Evolutionary conservation across 2,113 vertebrate genomes (phyloP), one percentile per base, ranked within the genome.

Genomic region (Nyctibius bracteatus): DNA sequence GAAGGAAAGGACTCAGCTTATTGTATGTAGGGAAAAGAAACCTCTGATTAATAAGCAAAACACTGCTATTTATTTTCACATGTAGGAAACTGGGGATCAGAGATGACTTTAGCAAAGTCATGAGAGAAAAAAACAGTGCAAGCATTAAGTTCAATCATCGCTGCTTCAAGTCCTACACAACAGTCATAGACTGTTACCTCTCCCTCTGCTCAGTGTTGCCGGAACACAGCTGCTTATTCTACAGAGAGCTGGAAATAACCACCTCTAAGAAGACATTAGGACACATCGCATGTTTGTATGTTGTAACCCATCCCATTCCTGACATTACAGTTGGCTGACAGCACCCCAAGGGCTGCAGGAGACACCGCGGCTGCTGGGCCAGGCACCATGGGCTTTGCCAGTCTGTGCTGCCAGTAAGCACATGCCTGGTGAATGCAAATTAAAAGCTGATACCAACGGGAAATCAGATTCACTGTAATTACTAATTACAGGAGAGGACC

Each of bases 201-300:
- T 30, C 16, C 52, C 16, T 14, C 18, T 55, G 54, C 30, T 63
- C 31, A 17, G 23, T 5, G 9, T 2, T 59, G 20, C 23, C 55
- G n/a, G 21, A 22, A 59, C 1, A 2, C 46, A 62, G 58, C 20
- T 59, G 33, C n/a, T 73, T 11, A 10, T 74, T n/a, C 51, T 28
- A 17, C 0, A 19, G 6, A 43, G 5, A 68, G 23, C 7, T 19
- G 37, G 39, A 51, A 78, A 67, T 14, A 73, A n/a, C 5, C 14
- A 15, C n/a, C 35, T 39, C 2, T 6, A 41, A 10, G 44, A 39
- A 7, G 41, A 9, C 18, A 9, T 9, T 0, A 33, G 3, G 12
- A 62, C 33, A 46, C 11, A 4, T 1, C 8, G 21, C 30, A 4
- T 0, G 0, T 17, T 17, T 35, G 62, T 47, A 37, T 1, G 4